These are phyloP conservation scores for Menura novaehollandiae DNA, from an alignment of 2,113 vertebrate genomes.

Conservation along the genomic window DNA sequence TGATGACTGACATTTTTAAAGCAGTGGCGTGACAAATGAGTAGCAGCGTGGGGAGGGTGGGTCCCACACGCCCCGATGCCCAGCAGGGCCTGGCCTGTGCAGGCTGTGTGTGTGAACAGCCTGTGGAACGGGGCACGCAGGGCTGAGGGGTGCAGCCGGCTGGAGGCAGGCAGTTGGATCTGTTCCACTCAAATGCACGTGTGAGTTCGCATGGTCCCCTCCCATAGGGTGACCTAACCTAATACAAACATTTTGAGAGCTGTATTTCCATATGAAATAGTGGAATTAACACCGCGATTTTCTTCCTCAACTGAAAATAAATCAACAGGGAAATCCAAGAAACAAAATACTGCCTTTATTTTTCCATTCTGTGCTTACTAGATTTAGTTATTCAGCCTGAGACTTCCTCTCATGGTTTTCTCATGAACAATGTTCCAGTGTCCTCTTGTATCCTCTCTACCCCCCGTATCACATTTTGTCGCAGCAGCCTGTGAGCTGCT, in stretches of 20 bases:
- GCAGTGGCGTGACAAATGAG: background rate
- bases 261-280: background rate
- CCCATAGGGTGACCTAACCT: background rate
- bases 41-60: background rate
- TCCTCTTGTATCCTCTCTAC: background rate
- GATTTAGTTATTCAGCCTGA: background rate
- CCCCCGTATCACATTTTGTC: background rate
- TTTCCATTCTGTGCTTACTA: background rate
- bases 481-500: background rate
- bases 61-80: background rate
- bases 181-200: background rate
- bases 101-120: rapidly evolving
- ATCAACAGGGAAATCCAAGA: background rate
- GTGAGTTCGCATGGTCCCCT: background rate
- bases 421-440: background rate
- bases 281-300: background rate
- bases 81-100: too few relatives aligned
- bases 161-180: background rate
- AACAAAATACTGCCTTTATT: background rate
- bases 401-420: background rate
- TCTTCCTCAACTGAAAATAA: background rate
- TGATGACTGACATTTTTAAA: background rate
- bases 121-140: too few relatives aligned
- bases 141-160: background rate
- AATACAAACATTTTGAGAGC: background rate